phyloP scores from a whole-genome alignment of 2,888 invertebrate species.

The Scrobipalpa atriplicella region DNA sequence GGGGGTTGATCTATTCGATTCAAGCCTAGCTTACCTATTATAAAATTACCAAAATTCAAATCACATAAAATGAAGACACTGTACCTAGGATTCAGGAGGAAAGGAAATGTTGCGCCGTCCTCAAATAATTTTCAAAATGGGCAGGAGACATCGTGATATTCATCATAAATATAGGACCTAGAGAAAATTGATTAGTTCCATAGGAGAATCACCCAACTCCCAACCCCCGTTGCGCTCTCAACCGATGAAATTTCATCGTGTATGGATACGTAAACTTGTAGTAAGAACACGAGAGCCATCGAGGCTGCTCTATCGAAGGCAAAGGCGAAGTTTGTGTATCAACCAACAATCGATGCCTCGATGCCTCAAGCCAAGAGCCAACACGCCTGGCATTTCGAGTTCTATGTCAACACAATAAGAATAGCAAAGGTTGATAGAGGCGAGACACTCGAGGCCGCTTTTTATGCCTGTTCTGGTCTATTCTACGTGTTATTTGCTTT shows the following conservation, averaged over 20 bases:
- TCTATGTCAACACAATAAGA: constrained; percentile 9
- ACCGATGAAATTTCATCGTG: neutral
- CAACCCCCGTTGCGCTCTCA: no score
- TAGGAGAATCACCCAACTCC: no score
- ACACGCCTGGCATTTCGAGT: constrained; percentile 9
- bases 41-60: no score
- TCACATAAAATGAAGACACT: no score
- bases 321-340: constrained; percentile 7
- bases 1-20: no score
- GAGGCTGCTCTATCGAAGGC: neutral
- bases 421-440: constrained; percentile 1
- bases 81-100: no score
- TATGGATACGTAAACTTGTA: neutral
- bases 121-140: no score
- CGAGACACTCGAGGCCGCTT: neutral
- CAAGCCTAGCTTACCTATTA: no score
- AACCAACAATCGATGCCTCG: constrained; percentile 5
- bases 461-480: neutral
- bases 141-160: no score
- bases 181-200: no score
- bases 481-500: neutral
- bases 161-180: no score
- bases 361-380: constrained; percentile 9
- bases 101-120: no score
- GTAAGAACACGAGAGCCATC: neutral